Base-by-base conservation (phyloP, 2,888 invertebrate species). In the Apamea anceps region DNA sequence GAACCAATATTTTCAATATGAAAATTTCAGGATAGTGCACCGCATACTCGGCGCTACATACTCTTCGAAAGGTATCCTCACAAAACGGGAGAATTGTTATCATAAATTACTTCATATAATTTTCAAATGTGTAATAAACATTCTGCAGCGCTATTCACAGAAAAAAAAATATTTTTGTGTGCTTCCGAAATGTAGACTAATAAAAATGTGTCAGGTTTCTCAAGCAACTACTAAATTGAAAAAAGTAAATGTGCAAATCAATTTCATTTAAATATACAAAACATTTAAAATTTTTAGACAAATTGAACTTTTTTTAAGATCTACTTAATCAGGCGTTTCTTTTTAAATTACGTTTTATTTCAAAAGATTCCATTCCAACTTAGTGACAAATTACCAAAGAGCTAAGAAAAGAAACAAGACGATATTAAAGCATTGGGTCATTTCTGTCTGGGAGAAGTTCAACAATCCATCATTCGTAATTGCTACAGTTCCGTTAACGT, bases 391-490 rank as follows among this genome's bases (percentile, higher is more conserved):
- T 94, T 91, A 91, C 93, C 89, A 90, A 92, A 91, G 90, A 93
- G 90, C 92, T 90, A 87, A 90, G 88, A 89, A 93, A 94, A 92
- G 93, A 94, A 95, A 93, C 94, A 93, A 92, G 93, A 91, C 93
- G 93, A 93, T 94, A 95, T 95, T 95, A 95, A 94, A 94, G 92
- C 93, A 93, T 91, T 88, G 92, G 94, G 94, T 94, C 93, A 94
- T 94, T 94, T 93, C 92, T 91, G 92, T 92, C 91, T 89, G 88
- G 89, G 88, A 89, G 90, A 94, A 95, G 92, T 95, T 95, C 91
- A 92, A 92, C 95, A 93, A 96, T 95, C 93, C 95, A 96, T 95
- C 95, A 95, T 93, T 91, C 92, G 93, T 95, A 95, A 96, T 95
- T 95, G 94, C 94, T 92, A 89, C 93, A 93, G 93, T 94, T 92